Evolutionary conservation across 1,140 invertebrate genomes (phyloP), one percentile per base, ranked within the genome.

Genomic region (Bradynema listronoti): DNA sequence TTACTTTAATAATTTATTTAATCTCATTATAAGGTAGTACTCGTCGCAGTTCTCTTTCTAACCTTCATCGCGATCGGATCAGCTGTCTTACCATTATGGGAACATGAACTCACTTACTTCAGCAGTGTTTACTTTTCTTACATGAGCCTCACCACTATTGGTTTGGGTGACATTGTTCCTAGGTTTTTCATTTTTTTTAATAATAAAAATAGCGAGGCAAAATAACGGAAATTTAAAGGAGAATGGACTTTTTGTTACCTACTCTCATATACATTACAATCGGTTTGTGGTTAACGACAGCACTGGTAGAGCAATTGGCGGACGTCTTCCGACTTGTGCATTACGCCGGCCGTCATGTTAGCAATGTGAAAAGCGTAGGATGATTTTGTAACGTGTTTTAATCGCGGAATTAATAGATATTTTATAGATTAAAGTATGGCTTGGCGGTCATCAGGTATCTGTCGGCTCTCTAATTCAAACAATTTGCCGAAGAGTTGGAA

Each of bases 121-220:
- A 67, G 75, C 46, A 76, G 73, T 57, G 66, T 74, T 22, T 74
- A 74, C 43, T 74, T 74, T 46, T 69, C 69, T 1, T 74, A 75
- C 56, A 76, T 74, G 72, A 70, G 54, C 49, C 36, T 74, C 9
- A 71, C 63, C 27, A 74, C 71, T 27, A 76, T 74, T 16, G 72
- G 72, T 14, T 53, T 74, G 1, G 72, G 72, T 27, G 73, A 74
- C 51, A 76, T 74, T 52, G 73, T 75, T 4, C 66, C 66, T 2
- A 60, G 59, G 52, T 51, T 30, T 6, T 7, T 27, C 6, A 32
- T 4, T 43, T 22, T 43, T 55, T 55, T 45, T 9, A 7, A 53
- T 55, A 56, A 30, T 6, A 9, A 24, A 51, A 7, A 14, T 55
- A 29, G 45, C 45, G 11, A 7, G 22, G 7, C 7, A 24, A 47